Evolutionary conservation across 2,113 vertebrate genomes (phyloP), one percentile per base, ranked within the genome.

Genomic region (Myiozetetes cayanensis): DNA sequence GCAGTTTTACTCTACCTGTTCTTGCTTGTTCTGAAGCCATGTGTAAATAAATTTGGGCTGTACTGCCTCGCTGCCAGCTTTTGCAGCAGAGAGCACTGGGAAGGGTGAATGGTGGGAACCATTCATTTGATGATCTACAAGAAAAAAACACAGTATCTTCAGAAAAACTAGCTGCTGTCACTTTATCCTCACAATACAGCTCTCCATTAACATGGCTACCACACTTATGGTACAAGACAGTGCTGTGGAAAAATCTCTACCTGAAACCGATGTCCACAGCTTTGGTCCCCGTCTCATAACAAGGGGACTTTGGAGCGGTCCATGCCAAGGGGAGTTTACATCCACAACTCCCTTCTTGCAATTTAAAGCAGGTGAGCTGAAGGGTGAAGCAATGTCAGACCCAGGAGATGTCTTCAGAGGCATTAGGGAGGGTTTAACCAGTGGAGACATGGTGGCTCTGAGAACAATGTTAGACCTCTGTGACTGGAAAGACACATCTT

Each of bases 11-110:
- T 91, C 44, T 96, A 99, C 99, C 99, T 99, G 99, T 55, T 99
- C 99, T 96, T 98, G 98, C 90, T 98, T 98, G 98, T 98, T 99
- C 93, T 98, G 98, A 44, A 99, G 97, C 98, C 99, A 99, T 1
- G 74, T 95, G 73, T 97, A 98, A 89, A 98, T 67, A 86, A 95
- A 84, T 52, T 23, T 97, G 83, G 97, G 97, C 41, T 96, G 96
- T 39, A 92, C 94, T 55, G 85, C 77, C 85, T 97, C 93, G 1
- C 59, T 91, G 56, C 88, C 93, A 79, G 14, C 44, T 95, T 55
- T 93, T 44, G 65, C 76, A 92, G 95, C 10, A 77, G 90, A 84
- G 37, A 76, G 49, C 83, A 88, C 30, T 8, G 93, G 82, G 21
- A 62, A 65, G 65, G 94, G 31, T 35, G 96, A 82, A 0, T 92